Evolutionary conservation across 2,888 invertebrate species (phyloP).

Genomic region (Caenorhabditis zanzibari): DNA sequence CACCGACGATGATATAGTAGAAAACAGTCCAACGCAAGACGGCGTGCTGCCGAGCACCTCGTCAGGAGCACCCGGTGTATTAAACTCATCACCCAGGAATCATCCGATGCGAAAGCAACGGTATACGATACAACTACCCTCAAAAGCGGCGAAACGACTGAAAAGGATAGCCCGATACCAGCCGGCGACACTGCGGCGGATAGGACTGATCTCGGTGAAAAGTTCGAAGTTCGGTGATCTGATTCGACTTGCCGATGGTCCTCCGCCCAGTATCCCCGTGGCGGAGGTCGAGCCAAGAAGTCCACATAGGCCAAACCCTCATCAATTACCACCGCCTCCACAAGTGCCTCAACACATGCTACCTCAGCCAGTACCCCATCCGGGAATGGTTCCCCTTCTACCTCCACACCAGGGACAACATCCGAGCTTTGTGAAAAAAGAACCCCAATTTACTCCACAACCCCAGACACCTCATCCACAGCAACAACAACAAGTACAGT

Average conservation of each 20-base stretch:
- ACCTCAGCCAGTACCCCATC: constrained; percentile 16
- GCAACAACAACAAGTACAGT: constrained; percentile 32
- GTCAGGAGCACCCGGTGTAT: constrained; percentile 3
- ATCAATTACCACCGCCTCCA: constrained; percentile 34
- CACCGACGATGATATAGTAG: constrained; percentile 21
- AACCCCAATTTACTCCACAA: constrained; percentile 31
- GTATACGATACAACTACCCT: constrained; percentile 63
- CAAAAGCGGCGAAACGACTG: constrained; percentile 69
- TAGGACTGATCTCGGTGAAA: constrained; percentile 60
- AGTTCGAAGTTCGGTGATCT: constrained; percentile 35
- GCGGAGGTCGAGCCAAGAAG: constrained; percentile 5
- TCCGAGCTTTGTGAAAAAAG: constrained; percentile 30
- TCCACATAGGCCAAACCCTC: constrained; percentile 19
- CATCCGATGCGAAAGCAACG: constrained; percentile 48
- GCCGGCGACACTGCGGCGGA: constrained; percentile 68
- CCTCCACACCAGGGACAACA: constrained; percentile 39
- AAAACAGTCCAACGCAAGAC: constrained; percentile 60
- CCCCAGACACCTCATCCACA: constrained; percentile 8
- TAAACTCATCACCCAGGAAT: not conserved
- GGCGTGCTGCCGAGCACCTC: constrained; percentile 62
- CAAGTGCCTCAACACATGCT: constrained; percentile 41
- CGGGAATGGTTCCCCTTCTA: constrained; percentile 26
- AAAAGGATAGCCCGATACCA: constrained; percentile 72
- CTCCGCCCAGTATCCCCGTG: constrained; percentile 21
- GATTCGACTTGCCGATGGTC: constrained; percentile 50